Base-by-base conservation (phyloP, 2,888 invertebrate species). In the Exephanes ischioxanthus region DNA sequence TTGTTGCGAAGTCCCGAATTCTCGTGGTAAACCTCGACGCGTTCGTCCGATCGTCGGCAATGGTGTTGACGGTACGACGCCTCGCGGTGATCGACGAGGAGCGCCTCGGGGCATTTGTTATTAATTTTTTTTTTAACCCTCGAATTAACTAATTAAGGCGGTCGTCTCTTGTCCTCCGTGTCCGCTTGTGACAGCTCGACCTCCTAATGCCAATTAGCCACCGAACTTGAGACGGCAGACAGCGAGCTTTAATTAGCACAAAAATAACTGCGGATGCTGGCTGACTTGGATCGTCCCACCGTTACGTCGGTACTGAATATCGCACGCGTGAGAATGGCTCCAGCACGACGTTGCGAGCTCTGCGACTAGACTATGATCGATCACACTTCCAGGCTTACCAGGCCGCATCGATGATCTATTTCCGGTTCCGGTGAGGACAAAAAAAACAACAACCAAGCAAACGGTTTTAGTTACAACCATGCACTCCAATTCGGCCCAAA, bases 241-340 rank as follows among this genome's bases (percentile, higher is more conserved):
- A 87, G 85, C 83, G 83, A 87, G 85, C 89, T 91, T 91, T 91
- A 92, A 92, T 92, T 92, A 92, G 90, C 85, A 89, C 91, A 82
- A 86, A 91, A 92, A 91, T 92, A 92, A 88, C 76, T 80, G 84
- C 87, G 11, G 48, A 53, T 72, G 70, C 14, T 33, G 22, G 63
- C 41, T 4, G 37, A 68, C 41, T 14, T 48, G 66, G 41, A 41
- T 41, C 51, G 73, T 53, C 61, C 63, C 68, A 11, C 68, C 63
- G 45, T 79, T 58, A 30, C n/a, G 22, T 33, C 19, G 30, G 6
- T 26, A 16, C 45, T 19, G 7, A 11, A 30, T 63, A 6, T 30
- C 33, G 22, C 9, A 53, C 5, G 37, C 67, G 67, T 53, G 67
- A 41, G 53, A 53, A 66, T 66, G 22, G 37, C 51, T 33, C 48